Evolutionary conservation across 2,797 vertebrate genomes (phyloP), one percentile per base, ranked within the genome.

Genomic region (Carapus acus): DNA sequence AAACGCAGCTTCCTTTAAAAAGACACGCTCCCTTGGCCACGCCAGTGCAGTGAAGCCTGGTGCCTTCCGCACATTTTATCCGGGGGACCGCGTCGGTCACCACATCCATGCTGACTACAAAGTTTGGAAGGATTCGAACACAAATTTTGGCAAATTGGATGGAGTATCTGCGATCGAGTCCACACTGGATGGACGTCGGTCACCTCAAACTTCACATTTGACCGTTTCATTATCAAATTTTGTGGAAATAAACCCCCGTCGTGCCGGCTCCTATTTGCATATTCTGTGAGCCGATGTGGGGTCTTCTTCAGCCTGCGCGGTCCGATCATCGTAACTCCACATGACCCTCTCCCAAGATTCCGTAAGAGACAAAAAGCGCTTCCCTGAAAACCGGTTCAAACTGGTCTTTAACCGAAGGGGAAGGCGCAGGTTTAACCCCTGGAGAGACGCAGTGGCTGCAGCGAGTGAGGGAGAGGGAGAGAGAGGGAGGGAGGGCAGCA

Each of bases 301-400:
- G 86, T 83, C 85, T 87, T 83, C n/a, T 86, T 83, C 86, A 80
- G 84, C 87, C 69, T 54, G 85, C 14, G 14, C 79, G 58, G 75
- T 90, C 91, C 91, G 88, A 90, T 92, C 88, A 89, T 81, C 85
- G 81, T 79, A 58, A 85, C 83, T 86, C 85, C 88, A 89, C 88
- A 89, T 92, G 89, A 92, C 90, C 89, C 83, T 88, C 62, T 92
- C 88, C 88, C 87, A 90, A 87, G 88, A 92, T 90, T 90, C 88
- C 86, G 84, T 79, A 69, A 82, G 86, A 89, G 78, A 89, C 83
- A 90, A 89, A 90, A 91, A 91, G 87, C 81, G 83, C 83, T 88
- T 90, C 88, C 89, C 86, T 79, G 84, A 90, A 90, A 94, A 92
- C 91, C 85, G 85, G 91, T 89, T 90, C 85, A 82, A 91, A 91